These are phyloP conservation scores for Drosophila paulistorum DNA, from an alignment of 1,140 invertebrate genomes.

Conservation along the genomic window DNA sequence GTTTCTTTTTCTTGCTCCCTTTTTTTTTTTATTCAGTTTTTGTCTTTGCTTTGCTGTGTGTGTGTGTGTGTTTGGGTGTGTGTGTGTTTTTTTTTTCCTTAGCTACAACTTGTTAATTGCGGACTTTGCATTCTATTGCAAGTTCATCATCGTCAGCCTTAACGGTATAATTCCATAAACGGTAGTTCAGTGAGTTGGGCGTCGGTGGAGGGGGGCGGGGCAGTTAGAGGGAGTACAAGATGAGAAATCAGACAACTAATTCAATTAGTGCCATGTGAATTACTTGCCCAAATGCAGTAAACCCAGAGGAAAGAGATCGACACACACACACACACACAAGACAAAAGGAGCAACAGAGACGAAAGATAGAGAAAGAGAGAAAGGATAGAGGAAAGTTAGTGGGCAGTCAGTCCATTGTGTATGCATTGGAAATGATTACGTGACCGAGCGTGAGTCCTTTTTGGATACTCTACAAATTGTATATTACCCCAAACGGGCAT, in stretches of 20 bases:
- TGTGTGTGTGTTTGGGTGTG: not conserved
- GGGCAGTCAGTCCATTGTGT: conserved; percentile 34
- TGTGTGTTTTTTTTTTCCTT: conserved; percentile 21
- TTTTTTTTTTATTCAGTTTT: not conserved
- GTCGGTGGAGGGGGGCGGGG: not conserved
- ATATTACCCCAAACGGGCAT: not conserved
- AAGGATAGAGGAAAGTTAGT: conserved; percentile 14
- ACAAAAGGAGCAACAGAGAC: not conserved
- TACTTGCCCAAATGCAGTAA: conserved; percentile 58
- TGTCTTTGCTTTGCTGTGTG: not conserved
- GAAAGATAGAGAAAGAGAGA: not conserved
- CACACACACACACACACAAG: not conserved
- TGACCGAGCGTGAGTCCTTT: not conserved
- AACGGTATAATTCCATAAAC: conserved; percentile 56
- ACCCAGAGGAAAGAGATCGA: conserved; percentile 9
- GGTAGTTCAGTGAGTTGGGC: not conserved
- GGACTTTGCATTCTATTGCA: conserved; percentile 73
- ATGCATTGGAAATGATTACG: conserved; percentile 46
- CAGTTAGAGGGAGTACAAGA: conserved; percentile 30
- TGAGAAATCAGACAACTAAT: conserved; percentile 72
- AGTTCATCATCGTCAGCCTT: conserved; percentile 50
- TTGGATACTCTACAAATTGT: not conserved
- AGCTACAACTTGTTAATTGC: conserved; percentile 63
- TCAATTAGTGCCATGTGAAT: conserved; percentile 77
- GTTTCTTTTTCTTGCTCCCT: not conserved